Evolutionary conservation across 2,113 vertebrate species (phyloP).

Genomic region (Sinocyclocheilus rhinocerous): DNA sequence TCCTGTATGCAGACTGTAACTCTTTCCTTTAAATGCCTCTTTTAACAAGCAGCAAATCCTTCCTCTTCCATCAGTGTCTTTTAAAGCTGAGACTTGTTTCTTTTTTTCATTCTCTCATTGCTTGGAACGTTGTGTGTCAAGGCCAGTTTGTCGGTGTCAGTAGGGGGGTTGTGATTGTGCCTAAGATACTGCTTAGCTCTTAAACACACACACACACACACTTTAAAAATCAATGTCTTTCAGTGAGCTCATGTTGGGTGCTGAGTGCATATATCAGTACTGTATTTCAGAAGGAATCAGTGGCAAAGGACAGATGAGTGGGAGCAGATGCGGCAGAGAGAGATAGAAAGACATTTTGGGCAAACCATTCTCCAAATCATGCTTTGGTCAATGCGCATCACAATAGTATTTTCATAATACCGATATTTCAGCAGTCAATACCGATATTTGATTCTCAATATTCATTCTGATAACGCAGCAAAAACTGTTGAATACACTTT

Average conservation of each 20-base stretch:
- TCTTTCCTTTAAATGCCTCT: slow-evolving; percentile 28
- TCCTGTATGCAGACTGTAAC: neutral
- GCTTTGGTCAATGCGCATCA: neutral
- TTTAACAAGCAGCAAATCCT: slow-evolving; percentile 35
- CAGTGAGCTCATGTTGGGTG: slow-evolving; percentile 62
- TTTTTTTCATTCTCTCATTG: slow-evolving; percentile 29
- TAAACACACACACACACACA: slow-evolving; percentile 38
- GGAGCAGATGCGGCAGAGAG: slow-evolving; percentile 26
- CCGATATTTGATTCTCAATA: neutral
- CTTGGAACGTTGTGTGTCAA: slow-evolving; percentile 35
- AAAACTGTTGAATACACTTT: neutral
- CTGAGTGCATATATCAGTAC: slow-evolving; percentile 72
- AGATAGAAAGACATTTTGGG: neutral
- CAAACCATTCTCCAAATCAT: slow-evolving; percentile 6
- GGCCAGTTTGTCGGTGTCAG: slow-evolving; percentile 50
- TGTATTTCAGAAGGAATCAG: slow-evolving; percentile 71
- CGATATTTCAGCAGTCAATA: neutral
- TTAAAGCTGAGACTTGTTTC: neutral
- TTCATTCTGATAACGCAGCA: neutral
- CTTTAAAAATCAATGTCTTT: slow-evolving; percentile 67
- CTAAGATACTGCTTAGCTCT: slow-evolving; percentile 37
- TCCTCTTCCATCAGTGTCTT: slow-evolving; percentile 22
- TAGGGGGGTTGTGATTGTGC: slow-evolving; percentile 40
- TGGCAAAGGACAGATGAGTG: slow-evolving; percentile 70
- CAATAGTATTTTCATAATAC: neutral